Percentiles rank a stretch among this genome's conserved stretches.
phyloP scores from a whole-genome alignment of 2,888 invertebrate species.

The Anthoptus insignis region DNA sequence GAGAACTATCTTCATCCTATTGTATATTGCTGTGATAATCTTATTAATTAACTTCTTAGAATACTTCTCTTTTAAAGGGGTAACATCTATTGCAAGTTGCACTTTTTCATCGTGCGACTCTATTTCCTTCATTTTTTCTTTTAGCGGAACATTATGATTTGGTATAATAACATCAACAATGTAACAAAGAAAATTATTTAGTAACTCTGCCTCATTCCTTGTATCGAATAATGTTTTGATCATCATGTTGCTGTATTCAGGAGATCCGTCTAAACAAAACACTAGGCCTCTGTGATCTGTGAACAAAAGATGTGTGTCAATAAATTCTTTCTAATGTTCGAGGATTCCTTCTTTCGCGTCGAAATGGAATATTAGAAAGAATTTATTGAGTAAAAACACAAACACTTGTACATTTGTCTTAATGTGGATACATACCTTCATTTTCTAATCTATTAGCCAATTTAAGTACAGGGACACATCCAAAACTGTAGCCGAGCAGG shows the following conservation, averaged over 20 bases:
- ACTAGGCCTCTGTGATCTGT: constrained; percentile 87
- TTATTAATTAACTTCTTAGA: constrained; percentile 63
- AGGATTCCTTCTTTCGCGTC: too few species aligned
- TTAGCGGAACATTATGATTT: constrained; percentile 69
- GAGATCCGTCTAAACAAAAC: constrained; percentile 94
- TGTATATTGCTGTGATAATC: constrained; percentile 68
- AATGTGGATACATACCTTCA: constrained; percentile 83
- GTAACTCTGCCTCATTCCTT: constrained; percentile 79
- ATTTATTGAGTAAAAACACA: too few species aligned
- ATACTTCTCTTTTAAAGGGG: constrained; percentile 73
- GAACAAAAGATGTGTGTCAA: constrained; percentile 2
- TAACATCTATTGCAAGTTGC: constrained; percentile 70
- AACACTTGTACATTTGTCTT: too few species aligned
- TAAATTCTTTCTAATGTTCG: too few species aligned
- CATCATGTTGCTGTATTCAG: constrained; percentile 88
- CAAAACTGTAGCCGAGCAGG: constrained; percentile 96
- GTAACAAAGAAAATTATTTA: constrained; percentile 86
- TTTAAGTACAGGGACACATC: constrained; percentile 92
- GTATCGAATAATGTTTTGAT: constrained; percentile 78
- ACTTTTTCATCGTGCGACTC: constrained; percentile 87
- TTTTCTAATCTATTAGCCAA: constrained; percentile 91
- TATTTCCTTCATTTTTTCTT: constrained; percentile 79
- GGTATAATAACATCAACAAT: constrained; percentile 83
- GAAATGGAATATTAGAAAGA: too few species aligned
- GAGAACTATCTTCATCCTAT: constrained; percentile 84